Conservation (phyloP, 2,888 invertebrate genomes). For the Cosmopolites sordidus region DNA sequence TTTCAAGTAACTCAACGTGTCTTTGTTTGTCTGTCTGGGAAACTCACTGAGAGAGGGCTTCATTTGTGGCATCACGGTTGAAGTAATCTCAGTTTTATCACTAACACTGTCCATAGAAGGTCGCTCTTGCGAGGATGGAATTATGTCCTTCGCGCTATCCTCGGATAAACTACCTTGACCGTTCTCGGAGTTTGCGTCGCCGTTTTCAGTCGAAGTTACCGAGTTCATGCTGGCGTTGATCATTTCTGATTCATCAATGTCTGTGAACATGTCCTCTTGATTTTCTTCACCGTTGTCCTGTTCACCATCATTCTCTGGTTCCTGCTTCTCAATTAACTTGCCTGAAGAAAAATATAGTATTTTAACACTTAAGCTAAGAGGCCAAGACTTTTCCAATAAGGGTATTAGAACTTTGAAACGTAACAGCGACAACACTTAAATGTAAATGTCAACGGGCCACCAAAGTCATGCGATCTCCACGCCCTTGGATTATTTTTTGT, state of each 20-base stretch:
- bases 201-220: constrained; percentile 6
- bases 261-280: constrained; percentile 35
- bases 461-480: too few relatives aligned
- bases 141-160: constrained; percentile 8
- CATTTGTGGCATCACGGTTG: constrained; percentile 32
- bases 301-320: constrained; percentile 32
- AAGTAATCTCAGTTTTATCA: constrained; percentile 27
- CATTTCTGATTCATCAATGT: constrained; percentile 34
- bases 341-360: constrained; percentile 45
- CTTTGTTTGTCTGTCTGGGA: constrained; percentile 39
- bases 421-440: too few relatives aligned
- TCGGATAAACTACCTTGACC: constrained; percentile 10
- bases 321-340: constrained; percentile 57
- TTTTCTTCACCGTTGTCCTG: constrained; percentile 14
- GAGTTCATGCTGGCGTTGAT: constrained; percentile 16
- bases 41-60: constrained; percentile 42
- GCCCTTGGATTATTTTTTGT: too few relatives aligned
- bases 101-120: constrained; percentile 33
- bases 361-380: constrained; percentile 5
- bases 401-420: too few relatives aligned
- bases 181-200: constrained; percentile 6
- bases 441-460: too few relatives aligned
- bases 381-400: too few relatives aligned
- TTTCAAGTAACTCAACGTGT: constrained; percentile 45
- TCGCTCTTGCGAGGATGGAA: constrained; percentile 29